phyloP scores from a whole-genome alignment of 2,113 vertebrate genomes.

The Rynchops niger region DNA sequence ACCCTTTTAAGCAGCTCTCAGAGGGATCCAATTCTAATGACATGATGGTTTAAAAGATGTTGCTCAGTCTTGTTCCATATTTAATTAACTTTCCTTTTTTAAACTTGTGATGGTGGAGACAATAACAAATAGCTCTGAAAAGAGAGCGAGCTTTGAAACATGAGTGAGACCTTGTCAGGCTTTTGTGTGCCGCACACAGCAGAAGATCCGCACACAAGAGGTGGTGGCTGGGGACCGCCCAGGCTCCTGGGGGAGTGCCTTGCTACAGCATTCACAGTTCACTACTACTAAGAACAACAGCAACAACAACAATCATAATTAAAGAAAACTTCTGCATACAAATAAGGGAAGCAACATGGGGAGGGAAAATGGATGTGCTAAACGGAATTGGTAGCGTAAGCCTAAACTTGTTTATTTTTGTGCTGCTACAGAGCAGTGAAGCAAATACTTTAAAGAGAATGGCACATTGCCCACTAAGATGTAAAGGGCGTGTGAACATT shows the following conservation, averaged over 20 bases:
- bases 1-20: conserved; percentile 95
- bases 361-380: neutral
- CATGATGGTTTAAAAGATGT: conserved; percentile 99
- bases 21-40: conserved; percentile 98
- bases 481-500: conserved; percentile 10
- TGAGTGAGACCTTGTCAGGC: conserved; percentile 88
- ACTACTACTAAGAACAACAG: conserved; percentile 20
- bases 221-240: conserved; percentile 49
- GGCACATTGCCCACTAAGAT: conserved; percentile 40
- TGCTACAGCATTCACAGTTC: conserved; percentile 57
- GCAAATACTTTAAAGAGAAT: conserved; percentile 25
- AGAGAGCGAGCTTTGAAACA: conserved; percentile 82
- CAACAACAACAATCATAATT: conserved; percentile 38
- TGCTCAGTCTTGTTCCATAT: conserved; percentile 98
- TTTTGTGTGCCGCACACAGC: conserved; percentile 83
- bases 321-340: conserved; percentile 24
- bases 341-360: neutral
- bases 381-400: neutral
- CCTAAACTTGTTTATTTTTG: conserved; percentile 29
- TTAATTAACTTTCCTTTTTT: conserved; percentile 99
- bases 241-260: conserved; percentile 58
- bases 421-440: neutral
- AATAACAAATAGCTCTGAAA: conserved; percentile 95
- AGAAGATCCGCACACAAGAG: conserved; percentile 60
- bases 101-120: conserved; percentile 90